Conservation (phyloP, 2,797 vertebrate genomes). For the Jordanella pulchra region DNA sequence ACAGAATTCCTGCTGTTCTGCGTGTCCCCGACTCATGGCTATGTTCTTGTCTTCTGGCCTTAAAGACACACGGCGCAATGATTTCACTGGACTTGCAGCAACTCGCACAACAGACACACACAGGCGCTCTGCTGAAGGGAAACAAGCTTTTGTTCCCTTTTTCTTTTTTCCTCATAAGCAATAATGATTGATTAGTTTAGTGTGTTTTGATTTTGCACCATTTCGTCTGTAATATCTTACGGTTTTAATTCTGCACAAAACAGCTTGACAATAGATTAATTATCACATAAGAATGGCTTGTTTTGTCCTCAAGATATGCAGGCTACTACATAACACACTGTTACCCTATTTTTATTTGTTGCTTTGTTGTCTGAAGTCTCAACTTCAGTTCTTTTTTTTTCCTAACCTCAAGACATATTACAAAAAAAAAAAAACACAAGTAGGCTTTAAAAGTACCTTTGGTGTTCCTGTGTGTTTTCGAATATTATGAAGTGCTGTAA, state of each 20-base stretch:
- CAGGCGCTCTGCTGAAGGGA: constrained; percentile 6
- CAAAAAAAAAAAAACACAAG: constrained; percentile 58
- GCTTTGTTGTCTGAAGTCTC: constrained; percentile 77
- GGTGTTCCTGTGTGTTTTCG: constrained; percentile 83
- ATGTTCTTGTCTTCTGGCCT: constrained; percentile 64
- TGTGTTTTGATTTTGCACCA: constrained; percentile 14
- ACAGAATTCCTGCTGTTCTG: constrained; percentile 74
- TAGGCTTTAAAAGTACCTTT: constrained; percentile 80
- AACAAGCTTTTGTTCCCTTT: constrained; percentile 4
- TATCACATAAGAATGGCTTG: constrained; percentile 55
- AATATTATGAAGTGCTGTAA: constrained; percentile 84
- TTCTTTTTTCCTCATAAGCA: background rate
- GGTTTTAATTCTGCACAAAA: constrained; percentile 30
- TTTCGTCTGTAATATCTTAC: constrained; percentile 20
- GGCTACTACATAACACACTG: constrained; percentile 57
- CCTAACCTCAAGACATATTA: constrained; percentile 78
- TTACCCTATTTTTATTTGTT: constrained; percentile 77
- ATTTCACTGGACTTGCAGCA: constrained; percentile 36
- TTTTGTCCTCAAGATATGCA: constrained; percentile 63
- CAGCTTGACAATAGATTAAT: constrained; percentile 48
- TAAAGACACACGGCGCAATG: constrained; percentile 48
- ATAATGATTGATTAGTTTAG: constrained; percentile 15
- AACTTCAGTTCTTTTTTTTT: constrained; percentile 61
- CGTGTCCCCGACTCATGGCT: constrained; percentile 64
- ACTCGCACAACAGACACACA: constrained; percentile 10